Percentiles rank a stretch among this genome's conserved stretches.
These are phyloP conservation scores for Danio rerio DNA, from an alignment of 2,113 vertebrate species.

Conservation along the genomic window GRCz12tu NC_133182.1:75630501-75631000, in stretches of 20 bases:
- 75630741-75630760: constrained; percentile 22
- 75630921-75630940: not conserved
- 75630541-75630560: constrained; percentile 26
- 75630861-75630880: not conserved
- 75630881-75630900: not conserved
- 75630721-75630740: constrained; percentile 41
- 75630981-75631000: not conserved
- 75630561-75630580: not conserved
- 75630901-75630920: not conserved
- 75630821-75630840: not conserved
- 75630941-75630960: not conserved
- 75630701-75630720: not conserved
- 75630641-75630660: constrained; percentile 22
- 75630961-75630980: not conserved
- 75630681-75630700: constrained; percentile 28
- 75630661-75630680: not conserved
- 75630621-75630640: constrained; percentile 16
- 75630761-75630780: not conserved
- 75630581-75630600: not conserved
- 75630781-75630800: no score
- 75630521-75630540: not conserved
- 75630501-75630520: constrained; percentile 34
- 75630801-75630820: no score
- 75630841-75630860: not conserved
- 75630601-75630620: not conserved